Evolutionary conservation across 2,888 invertebrate genomes (phyloP).

Genomic region (Pachymerium ferrugineum): DNA sequence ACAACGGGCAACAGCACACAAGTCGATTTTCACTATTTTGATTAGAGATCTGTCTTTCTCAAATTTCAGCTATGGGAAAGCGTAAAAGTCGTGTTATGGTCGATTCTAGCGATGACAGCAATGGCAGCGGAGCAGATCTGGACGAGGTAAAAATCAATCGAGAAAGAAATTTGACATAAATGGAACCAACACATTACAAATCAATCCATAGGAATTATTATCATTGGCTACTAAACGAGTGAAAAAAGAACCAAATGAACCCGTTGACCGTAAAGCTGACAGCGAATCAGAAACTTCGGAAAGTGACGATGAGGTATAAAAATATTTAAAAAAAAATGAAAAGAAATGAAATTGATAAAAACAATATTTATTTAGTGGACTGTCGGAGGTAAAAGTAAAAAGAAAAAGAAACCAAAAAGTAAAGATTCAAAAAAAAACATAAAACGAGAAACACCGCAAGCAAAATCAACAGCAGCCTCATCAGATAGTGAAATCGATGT

Average conservation of each 20-base stretch:
- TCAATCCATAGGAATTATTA: slow-evolving; percentile 63
- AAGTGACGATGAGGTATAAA: slow-evolving; percentile 50
- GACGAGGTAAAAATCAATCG: slow-evolving; percentile 61
- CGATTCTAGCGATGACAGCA: slow-evolving; percentile 63
- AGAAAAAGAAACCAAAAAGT: slow-evolving; percentile 46
- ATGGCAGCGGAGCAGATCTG: slow-evolving; percentile 63
- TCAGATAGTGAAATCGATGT: slow-evolving; percentile 20
- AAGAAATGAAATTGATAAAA: neutral
- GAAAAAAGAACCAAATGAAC: slow-evolving; percentile 46
- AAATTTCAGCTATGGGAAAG: slow-evolving; percentile 50
- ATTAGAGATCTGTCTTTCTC: too few relatives aligned
- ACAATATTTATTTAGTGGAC: slow-evolving; percentile 35
- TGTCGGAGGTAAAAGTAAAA: slow-evolving; percentile 47
- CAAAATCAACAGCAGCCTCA: slow-evolving; percentile 32
- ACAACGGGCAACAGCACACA: too few relatives aligned
- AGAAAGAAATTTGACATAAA: neutral
- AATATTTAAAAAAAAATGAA: slow-evolving; percentile 38
- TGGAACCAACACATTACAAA: neutral
- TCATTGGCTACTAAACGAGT: slow-evolving; percentile 77
- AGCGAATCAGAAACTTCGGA: slow-evolving; percentile 53
- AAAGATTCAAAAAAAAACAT: slow-evolving; percentile 41
- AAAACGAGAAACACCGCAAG: too few relatives aligned
- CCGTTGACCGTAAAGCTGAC: slow-evolving; percentile 23
- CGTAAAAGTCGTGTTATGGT: slow-evolving; percentile 69
- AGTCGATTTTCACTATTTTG: too few relatives aligned